Conservation (phyloP, 2,888 invertebrate species). For the Sinelater perroti region DNA sequence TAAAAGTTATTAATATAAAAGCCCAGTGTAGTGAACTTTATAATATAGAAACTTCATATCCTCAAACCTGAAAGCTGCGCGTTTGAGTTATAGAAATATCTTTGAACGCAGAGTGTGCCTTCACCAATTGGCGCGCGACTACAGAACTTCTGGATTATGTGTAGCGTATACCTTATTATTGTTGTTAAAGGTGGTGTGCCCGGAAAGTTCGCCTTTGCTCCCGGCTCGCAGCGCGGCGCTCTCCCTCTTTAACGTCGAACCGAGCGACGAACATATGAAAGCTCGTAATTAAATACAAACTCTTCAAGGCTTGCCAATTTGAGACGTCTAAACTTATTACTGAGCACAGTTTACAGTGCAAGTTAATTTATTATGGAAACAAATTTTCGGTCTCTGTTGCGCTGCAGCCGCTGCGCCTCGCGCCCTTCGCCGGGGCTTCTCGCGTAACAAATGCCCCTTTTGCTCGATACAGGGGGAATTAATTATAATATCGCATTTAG, state of each 20-base stretch:
- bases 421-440: not conserved
- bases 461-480: too few species aligned
- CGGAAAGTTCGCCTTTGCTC: slow-evolving; percentile 5
- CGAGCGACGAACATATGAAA: slow-evolving; percentile 14
- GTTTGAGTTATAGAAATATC: too few species aligned
- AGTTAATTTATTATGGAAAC: slow-evolving; percentile 23
- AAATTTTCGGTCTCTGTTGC: slow-evolving; percentile 15
- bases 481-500: too few species aligned
- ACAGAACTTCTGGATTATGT: too few species aligned
- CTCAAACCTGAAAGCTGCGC: too few species aligned
- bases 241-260: slow-evolving; percentile 9
- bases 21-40: too few species aligned
- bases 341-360: slow-evolving; percentile 18
- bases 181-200: slow-evolving; percentile 24
- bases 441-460: slow-evolving; percentile 8
- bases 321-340: slow-evolving; percentile 22
- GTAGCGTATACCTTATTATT: slow-evolving; percentile 10
- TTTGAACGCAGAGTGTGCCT: slow-evolving; percentile 21
- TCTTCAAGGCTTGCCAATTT: slow-evolving; percentile 23
- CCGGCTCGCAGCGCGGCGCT: not conserved
- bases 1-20: too few species aligned
- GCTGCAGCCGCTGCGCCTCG: not conserved
- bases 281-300: slow-evolving; percentile 22
- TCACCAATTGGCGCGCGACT: slow-evolving; percentile 25
- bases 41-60: too few species aligned